Evolutionary conservation across 2,888 invertebrate genomes (phyloP).

Genomic region (Coronaproctus castanopsis): DNA sequence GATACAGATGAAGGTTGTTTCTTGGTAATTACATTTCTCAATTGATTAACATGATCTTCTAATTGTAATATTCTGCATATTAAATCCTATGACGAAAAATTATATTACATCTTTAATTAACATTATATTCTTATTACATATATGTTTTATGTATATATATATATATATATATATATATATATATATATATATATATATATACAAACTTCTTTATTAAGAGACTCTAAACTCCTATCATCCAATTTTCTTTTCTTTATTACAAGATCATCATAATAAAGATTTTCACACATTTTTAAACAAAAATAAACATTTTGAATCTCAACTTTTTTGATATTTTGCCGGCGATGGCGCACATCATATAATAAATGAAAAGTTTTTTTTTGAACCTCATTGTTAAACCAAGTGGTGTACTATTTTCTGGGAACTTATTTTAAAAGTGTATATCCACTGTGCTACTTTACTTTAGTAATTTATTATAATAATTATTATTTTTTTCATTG

Average conservation of each 20-base stretch:
- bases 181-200: not conserved
- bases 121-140: not conserved
- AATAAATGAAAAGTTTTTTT: too few relatives aligned
- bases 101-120: not conserved
- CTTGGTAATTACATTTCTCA: not conserved
- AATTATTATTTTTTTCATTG: too few relatives aligned
- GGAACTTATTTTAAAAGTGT: too few relatives aligned
- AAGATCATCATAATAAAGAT: not conserved
- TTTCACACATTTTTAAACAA: not conserved
- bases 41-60: slow-evolving; percentile 18
- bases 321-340: too few relatives aligned
- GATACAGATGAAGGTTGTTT: slow-evolving; percentile 21
- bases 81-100: slow-evolving; percentile 3
- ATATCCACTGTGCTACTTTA: too few relatives aligned
- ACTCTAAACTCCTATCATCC: not conserved
- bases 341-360: too few relatives aligned
- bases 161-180: not conserved
- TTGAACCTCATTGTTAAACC: too few relatives aligned
- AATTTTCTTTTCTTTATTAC: not conserved
- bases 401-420: too few relatives aligned
- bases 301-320: not conserved
- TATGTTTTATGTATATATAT: not conserved
- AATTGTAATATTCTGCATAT: slow-evolving; percentile 17
- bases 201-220: not conserved
- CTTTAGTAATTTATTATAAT: too few relatives aligned